These are phyloP conservation scores for Momotus momota DNA, from an alignment of 2,797 vertebrate genomes.

Conservation along the genomic window DNA sequence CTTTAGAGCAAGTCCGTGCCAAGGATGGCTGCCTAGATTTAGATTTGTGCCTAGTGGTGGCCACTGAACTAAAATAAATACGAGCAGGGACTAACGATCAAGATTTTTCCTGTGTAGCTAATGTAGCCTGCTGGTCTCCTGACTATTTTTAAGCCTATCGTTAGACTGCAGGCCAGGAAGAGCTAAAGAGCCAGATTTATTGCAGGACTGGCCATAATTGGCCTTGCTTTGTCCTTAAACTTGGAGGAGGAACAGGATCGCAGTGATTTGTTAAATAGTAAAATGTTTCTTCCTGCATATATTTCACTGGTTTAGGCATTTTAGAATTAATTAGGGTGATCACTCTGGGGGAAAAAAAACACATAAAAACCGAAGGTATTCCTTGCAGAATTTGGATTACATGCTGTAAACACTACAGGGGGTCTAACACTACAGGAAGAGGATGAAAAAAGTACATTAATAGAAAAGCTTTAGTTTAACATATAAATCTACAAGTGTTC, in stretches of 20 bases:
- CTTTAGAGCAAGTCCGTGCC: not conserved
- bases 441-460: not conserved
- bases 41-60: not conserved
- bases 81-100: not conserved
- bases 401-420: not conserved
- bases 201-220: not conserved
- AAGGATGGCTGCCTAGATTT: not conserved
- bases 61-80: not conserved
- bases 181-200: not conserved
- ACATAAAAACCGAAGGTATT: not conserved
- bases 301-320: not conserved
- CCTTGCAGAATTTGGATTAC: not conserved
- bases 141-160: not conserved
- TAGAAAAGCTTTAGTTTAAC: not conserved
- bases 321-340: not conserved
- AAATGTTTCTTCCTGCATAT: not conserved
- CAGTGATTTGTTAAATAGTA: not conserved
- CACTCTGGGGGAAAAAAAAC: not conserved
- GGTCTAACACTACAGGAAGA: not conserved
- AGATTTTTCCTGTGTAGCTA: not conserved
- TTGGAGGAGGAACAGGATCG: not conserved
- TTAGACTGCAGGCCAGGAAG: not conserved
- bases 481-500: not conserved
- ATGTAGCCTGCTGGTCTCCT: not conserved
- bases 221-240: not conserved